Evolutionary conservation across 1,140 invertebrate species (phyloP), one percentile per base, ranked within the genome.

Genomic region (Brachionus manjavacas): DNA sequence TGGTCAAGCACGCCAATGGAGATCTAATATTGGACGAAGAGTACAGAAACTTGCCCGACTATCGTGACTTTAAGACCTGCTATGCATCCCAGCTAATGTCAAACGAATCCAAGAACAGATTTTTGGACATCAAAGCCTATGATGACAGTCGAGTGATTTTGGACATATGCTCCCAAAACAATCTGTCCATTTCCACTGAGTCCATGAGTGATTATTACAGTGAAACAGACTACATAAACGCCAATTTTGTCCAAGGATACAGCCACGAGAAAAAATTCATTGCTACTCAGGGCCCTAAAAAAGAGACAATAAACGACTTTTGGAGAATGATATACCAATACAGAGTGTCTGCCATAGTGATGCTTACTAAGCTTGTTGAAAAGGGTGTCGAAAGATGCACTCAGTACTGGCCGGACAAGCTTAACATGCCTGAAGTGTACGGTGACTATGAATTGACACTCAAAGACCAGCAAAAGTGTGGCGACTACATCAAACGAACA

Each of bases 311-410:
- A 88, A 92, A 92, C 28, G 96, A 97, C 91, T 97, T 98, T 90
- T 98, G 96, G 96, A 92, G 94, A 86, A 97, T 98, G 95, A 92
- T 97, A 81, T 97, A 95, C 95, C 94, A 97, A 90, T 94, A 97
- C 88, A 93, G 95, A 86, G 93, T 93, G 90, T 93, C 94, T 85
- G 93, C 96, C 78, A 92, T 97, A 85, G 95, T 97, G 85, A 97
- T 97, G 96, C 96, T 95, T 79, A 96, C 95, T 66, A 92, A 89
- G 84, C 93, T 94, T 20, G 91, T 95, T 86, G 96, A 98, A 91
- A 92, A 95, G 86, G 94, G 94, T 35, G 91, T 94, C 85, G 92
- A 93, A 79, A 97, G 97, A 90, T 97, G 96, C 91, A 94, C 94
- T 28, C 95, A 96, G 89, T 97, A 98, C 90, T 97, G 96, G 96